Conservation (phyloP, 2,797 vertebrate species). For the Siniperca scherzeri region DNA sequence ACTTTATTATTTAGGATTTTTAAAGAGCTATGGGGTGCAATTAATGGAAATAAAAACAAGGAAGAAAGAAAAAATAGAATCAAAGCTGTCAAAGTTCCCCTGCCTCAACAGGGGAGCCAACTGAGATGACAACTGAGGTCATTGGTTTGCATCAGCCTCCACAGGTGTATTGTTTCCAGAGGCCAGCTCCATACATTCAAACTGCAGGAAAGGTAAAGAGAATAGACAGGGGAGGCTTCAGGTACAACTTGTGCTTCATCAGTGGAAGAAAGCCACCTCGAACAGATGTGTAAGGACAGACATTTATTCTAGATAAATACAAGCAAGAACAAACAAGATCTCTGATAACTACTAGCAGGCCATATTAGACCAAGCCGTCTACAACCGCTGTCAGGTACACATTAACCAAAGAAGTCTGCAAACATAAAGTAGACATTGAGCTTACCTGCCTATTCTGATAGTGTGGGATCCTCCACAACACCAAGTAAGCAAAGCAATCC, state of each 20-base stretch:
- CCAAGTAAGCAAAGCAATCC: conserved; percentile 50
- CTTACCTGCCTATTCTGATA: conserved; percentile 31
- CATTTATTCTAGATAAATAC: conserved; percentile 13
- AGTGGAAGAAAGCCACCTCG: not conserved
- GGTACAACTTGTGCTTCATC: conserved; percentile 23
- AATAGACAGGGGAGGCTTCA: conserved; percentile 25
- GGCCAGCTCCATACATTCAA: conserved; percentile 34
- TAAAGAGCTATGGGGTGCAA: conserved; percentile 15
- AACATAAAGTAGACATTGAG: conserved; percentile 28
- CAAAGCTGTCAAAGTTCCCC: conserved; percentile 27
- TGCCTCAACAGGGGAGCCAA: conserved; percentile 43
- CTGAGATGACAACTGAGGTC: conserved; percentile 49
- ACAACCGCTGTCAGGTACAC: conserved; percentile 38
- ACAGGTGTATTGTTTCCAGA: conserved; percentile 55
- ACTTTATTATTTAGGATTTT: conserved; percentile 18
- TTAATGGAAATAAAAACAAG: conserved; percentile 39
- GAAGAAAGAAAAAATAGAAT: not conserved
- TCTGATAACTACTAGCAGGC: conserved; percentile 4
- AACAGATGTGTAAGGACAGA: conserved; percentile 8
- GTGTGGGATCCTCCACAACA: conserved; percentile 33
- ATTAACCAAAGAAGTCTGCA: conserved; percentile 41
- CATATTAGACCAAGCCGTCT: conserved; percentile 9
- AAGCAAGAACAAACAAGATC: not conserved
- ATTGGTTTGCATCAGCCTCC: conserved; percentile 45
- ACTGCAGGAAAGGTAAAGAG: conserved; percentile 45